phyloP scores from a whole-genome alignment of 2,888 invertebrate species.

The Thyatira batis region DNA sequence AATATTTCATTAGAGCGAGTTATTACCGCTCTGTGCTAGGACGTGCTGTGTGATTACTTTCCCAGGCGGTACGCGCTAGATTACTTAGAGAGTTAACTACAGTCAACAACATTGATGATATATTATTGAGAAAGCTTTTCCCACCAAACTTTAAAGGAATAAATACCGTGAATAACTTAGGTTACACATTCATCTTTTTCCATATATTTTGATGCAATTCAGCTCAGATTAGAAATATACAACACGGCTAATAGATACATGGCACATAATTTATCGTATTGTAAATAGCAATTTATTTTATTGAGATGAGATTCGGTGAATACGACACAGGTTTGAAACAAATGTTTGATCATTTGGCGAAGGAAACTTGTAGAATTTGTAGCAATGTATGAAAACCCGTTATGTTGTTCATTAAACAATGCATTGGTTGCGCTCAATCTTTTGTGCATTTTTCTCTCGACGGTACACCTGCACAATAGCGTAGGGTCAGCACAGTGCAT shows the following conservation, averaged over 20 bases:
- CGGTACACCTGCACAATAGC: constrained; percentile 63
- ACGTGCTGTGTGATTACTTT: constrained; percentile 51
- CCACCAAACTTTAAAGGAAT: too few relatives aligned
- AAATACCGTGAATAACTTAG: too few relatives aligned
- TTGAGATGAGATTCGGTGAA: too few relatives aligned
- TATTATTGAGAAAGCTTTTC: not conserved
- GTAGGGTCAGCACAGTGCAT: constrained; percentile 75
- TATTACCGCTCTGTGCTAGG: constrained; percentile 27
- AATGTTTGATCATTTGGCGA: too few relatives aligned
- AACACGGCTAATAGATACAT: too few relatives aligned
- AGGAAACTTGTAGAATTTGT: too few relatives aligned
- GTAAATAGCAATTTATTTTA: too few relatives aligned
- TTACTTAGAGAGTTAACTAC: constrained; percentile 40
- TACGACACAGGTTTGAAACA: too few relatives aligned
- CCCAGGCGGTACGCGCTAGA: constrained; percentile 54
- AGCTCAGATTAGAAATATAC: too few relatives aligned
- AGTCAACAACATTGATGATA: constrained; percentile 24
- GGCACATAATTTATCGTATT: too few relatives aligned
- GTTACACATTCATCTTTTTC: too few relatives aligned
- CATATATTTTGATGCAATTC: too few relatives aligned
- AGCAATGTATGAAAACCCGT: not conserved
- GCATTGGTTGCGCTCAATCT: not conserved
- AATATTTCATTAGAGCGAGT: constrained; percentile 15
- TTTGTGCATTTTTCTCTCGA: constrained; percentile 29
- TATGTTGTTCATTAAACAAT: not conserved